Conservation (phyloP, 2,113 vertebrate genomes). For the Hippocampus comes region DNA sequence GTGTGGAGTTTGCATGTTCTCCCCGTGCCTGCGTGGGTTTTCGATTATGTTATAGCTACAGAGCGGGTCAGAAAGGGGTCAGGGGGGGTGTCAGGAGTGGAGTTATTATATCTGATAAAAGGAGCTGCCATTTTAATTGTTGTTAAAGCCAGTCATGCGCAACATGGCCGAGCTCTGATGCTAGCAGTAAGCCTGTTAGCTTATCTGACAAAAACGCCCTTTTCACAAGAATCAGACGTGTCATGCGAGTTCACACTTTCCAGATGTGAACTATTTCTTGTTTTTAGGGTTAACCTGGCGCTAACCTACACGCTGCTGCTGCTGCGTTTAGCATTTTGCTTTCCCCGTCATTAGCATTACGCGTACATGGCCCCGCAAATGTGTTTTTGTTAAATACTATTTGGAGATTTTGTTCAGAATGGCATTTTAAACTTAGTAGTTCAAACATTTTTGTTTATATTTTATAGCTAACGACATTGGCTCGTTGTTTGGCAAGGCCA, state of each 20-base stretch:
- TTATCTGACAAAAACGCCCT: background rate
- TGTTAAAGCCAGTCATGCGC: background rate
- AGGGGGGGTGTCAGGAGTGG: background rate
- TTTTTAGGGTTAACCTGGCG: background rate
- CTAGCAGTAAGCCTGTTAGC: background rate
- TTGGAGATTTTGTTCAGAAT: background rate
- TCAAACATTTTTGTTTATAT: background rate
- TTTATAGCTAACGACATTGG: background rate
- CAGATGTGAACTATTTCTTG: background rate
- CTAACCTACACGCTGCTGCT: background rate
- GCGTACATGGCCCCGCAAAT: background rate
- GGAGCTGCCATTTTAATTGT: background rate
- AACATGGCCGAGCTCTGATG: background rate
- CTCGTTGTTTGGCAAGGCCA: too few species aligned
- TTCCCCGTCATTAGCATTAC: background rate
- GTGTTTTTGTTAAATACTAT: background rate
- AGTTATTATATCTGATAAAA: background rate
- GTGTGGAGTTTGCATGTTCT: too few species aligned
- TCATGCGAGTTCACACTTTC: background rate
- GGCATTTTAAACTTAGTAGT: background rate
- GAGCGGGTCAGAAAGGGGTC: too few species aligned
- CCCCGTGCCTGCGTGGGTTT: too few species aligned
- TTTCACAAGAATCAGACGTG: background rate
- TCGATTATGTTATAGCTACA: background rate
- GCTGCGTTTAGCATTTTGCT: background rate